Percentiles rank a stretch among this genome's conserved stretches.
Evolutionary conservation across 2,888 invertebrate genomes (phyloP).

Genomic region (Diarsia brunnea): DNA sequence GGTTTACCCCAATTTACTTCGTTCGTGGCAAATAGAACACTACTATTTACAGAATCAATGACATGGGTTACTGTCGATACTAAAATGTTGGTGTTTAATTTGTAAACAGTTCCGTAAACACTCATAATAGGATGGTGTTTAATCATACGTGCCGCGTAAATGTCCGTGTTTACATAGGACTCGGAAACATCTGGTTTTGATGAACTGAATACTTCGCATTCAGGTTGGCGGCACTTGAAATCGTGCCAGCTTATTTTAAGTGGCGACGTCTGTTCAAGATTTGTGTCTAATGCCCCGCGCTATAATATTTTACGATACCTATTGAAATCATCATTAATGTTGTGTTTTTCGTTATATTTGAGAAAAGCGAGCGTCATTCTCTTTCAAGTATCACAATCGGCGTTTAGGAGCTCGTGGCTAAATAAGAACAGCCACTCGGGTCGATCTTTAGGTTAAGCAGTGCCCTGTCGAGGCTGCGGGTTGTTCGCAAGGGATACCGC

Average conservation of each 20-base stretch:
- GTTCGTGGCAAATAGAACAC: slow-evolving; percentile 13
- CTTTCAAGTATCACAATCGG: neutral
- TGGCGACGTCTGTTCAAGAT: slow-evolving; percentile 88
- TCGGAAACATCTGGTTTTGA: slow-evolving; percentile 88
- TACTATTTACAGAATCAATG: slow-evolving; percentile 48
- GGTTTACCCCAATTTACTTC: neutral
- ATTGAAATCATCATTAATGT: slow-evolving; percentile 76
- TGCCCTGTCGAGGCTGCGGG: too few species aligned
- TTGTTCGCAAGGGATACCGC: too few species aligned
- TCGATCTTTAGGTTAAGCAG: too few species aligned
- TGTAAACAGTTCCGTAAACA: slow-evolving; percentile 68
- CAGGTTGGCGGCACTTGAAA: slow-evolving; percentile 89
- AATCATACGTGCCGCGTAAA: slow-evolving; percentile 77
- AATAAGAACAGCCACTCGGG: too few species aligned
- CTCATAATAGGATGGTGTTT: slow-evolving; percentile 72
- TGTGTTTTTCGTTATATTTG: slow-evolving; percentile 54
- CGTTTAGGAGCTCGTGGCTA: neutral
- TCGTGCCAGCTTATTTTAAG: slow-evolving; percentile 90
- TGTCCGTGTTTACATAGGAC: slow-evolving; percentile 84
- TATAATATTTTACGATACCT: slow-evolving; percentile 80
- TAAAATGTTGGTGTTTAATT: slow-evolving; percentile 46
- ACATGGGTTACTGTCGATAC: slow-evolving; percentile 49
- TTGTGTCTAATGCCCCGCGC: slow-evolving; percentile 82
- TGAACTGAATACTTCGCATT: slow-evolving; percentile 89
- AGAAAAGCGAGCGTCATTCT: slow-evolving; percentile 35